Evolutionary conservation across 2,113 vertebrate species (phyloP).

Genomic region (Lampris incognitus): DNA sequence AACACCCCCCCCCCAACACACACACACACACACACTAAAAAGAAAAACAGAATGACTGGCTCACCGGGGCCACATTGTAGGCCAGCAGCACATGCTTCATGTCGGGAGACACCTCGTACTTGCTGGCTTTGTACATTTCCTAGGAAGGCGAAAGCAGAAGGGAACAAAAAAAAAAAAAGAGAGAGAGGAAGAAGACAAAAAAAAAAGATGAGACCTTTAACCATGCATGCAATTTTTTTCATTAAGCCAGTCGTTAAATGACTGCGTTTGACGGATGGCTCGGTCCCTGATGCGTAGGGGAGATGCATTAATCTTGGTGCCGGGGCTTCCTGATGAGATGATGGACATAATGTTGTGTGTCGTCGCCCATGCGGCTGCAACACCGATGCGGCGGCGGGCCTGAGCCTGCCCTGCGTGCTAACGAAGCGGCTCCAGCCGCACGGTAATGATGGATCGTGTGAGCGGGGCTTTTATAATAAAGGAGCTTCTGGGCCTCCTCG

Average conservation of each 20-base stretch:
- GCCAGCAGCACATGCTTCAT: conserved; percentile 92
- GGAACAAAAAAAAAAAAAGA: neutral
- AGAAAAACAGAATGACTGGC: conserved; percentile 71
- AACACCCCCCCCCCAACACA: conserved; percentile 3
- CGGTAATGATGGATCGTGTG: conserved; percentile 54
- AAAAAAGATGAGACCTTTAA: conserved; percentile 61
- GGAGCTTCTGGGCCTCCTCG: conserved; percentile 37
- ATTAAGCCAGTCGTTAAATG: conserved; percentile 65
- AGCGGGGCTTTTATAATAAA: conserved; percentile 41
- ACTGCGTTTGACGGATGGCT: conserved; percentile 71
- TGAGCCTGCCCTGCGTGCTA: conserved; percentile 28
- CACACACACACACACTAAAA: conserved; percentile 70
- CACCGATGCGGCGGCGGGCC: conserved; percentile 20
- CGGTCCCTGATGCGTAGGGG: conserved; percentile 36
- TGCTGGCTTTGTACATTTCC: conserved; percentile 93
- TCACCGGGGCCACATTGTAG: conserved; percentile 92
- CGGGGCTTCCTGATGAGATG: conserved; percentile 41
- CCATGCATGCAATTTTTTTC: conserved; percentile 66
- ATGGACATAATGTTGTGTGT: conserved; percentile 67
- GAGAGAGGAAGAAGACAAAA: too few relatives aligned
- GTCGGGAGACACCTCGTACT: conserved; percentile 95
- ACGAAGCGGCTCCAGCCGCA: conserved; percentile 29
- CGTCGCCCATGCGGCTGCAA: conserved; percentile 23
- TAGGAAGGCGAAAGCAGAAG: conserved; percentile 57
- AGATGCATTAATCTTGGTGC: conserved; percentile 73